Base-by-base conservation (phyloP, 2,797 vertebrate genomes). In the Semaprochilodus insignis region DNA sequence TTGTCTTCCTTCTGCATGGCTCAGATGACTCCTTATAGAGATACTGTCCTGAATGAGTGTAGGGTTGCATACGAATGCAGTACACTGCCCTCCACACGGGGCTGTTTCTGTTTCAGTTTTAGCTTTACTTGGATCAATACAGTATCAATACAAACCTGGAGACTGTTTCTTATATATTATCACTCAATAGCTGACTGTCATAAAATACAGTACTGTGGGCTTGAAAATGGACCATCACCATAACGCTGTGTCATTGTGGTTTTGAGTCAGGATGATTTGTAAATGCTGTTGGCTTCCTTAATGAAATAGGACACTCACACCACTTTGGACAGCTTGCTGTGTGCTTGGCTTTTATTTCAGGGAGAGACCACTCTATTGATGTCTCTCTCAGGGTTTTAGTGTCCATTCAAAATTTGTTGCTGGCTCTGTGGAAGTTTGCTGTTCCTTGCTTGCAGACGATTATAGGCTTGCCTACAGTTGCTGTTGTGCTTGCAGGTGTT, bases 231-330 rank as follows among this genome's bases (percentile, higher is more conserved):
- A 76, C 25, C 63, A 25, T 15, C 63, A 25, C 59, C 57, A 57
- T 74, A 83, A 36, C 7, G 31, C 78, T 57, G 48, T 65, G 75
- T 86, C 81, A 74, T 34, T 71, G 79, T 81, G 75, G 71, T 71
- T 75, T 65, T 60, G 34, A 57, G 11, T 63, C 44, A 11, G 67
- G 74, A 78, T 11, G 17, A 66, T 87, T 66, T 67, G 34, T 78
- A 10, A 80, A 66, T 78, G 70, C 69, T 54, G 74, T 74, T 57
- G 48, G 65, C 74, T 77, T 84, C 74, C 87, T 88, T 89, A 86
- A 89, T 92, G 90, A 91, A 92, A 91, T 40, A 85, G 81, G 88
- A 91, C 88, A 91, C 83, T 81, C 57, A 81, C 86, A 78, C 72
- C 70, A 55, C 6, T 13, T 3, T 13, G 54, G 69, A 54, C 66